Conservation (phyloP, 1,140 invertebrate species). For the Hermetia illucens region DNA sequence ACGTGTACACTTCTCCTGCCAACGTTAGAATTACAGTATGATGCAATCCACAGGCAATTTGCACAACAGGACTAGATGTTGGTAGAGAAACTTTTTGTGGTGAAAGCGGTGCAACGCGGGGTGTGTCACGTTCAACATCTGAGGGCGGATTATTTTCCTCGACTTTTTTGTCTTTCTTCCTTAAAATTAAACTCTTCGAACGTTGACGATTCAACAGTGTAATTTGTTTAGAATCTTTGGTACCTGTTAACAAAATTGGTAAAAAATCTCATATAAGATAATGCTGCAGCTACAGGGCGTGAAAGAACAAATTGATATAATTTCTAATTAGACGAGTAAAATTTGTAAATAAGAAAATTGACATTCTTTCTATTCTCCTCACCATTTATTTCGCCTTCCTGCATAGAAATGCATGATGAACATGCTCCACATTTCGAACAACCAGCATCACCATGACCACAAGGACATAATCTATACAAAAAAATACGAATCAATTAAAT, state of each 20-base stretch:
- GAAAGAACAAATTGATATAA: too few species aligned
- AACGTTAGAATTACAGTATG: slow-evolving; percentile 56
- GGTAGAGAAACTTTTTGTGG: slow-evolving; percentile 60
- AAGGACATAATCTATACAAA: slow-evolving; percentile 68
- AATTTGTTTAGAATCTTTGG: slow-evolving; percentile 13
- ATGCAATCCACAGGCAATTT: slow-evolving; percentile 80
- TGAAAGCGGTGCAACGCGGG: slow-evolving; percentile 49
- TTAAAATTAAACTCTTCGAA: slow-evolving; percentile 25
- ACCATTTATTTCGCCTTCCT: slow-evolving; percentile 22
- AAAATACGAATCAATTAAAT: slow-evolving; percentile 9
- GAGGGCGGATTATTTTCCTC: slow-evolving; percentile 28
- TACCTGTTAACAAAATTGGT: slow-evolving; percentile 8
- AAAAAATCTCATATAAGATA: too few species aligned
- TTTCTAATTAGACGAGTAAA: too few species aligned
- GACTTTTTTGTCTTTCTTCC: slow-evolving; percentile 23
- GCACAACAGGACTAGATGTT: slow-evolving; percentile 53
- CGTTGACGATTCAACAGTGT: slow-evolving; percentile 23
- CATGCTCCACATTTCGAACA: slow-evolving; percentile 88
- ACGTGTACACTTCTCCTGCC: slow-evolving; percentile 64
- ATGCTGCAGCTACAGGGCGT: too few species aligned
- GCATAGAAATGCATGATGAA: slow-evolving; percentile 48
- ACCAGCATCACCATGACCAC: slow-evolving; percentile 87
- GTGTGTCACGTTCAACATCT: slow-evolving; percentile 48
- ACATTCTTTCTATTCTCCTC: too few species aligned
- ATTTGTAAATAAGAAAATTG: too few species aligned